Conservation (phyloP, 2,888 invertebrate genomes). For the Heteromurus nitidus region DNA sequence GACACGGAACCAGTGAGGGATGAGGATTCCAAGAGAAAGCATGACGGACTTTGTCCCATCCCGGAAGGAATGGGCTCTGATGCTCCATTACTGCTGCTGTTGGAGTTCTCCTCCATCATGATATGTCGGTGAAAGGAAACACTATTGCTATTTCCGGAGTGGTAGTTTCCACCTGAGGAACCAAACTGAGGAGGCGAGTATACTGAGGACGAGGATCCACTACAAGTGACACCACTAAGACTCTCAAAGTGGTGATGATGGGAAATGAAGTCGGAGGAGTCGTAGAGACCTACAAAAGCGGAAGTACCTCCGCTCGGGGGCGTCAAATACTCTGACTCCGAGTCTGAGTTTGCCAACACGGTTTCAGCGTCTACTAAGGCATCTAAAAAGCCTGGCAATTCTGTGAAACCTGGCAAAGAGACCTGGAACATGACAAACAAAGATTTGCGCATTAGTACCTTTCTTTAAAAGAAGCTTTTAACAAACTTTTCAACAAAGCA, state of each 20-base stretch:
- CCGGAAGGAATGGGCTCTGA: constrained; percentile 59
- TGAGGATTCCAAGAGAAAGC: constrained; percentile 72
- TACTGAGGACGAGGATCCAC: constrained; percentile 25
- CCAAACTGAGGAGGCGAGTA: constrained; percentile 55
- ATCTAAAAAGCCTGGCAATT: constrained; percentile 73
- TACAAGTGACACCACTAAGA: constrained; percentile 67
- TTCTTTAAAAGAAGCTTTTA: background rate
- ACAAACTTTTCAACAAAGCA: background rate
- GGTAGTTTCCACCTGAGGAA: constrained; percentile 38
- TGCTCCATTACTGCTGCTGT: constrained; percentile 71
- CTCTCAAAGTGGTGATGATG: constrained; percentile 76
- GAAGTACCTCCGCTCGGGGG: constrained; percentile 72
- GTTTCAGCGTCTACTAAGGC: constrained; percentile 73
- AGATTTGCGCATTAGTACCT: background rate
- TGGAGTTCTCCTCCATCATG: constrained; percentile 73
- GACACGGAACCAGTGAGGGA: constrained; percentile 71
- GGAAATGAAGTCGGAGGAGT: constrained; percentile 72
- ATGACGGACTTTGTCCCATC: constrained; percentile 67
- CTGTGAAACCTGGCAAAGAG: constrained; percentile 73
- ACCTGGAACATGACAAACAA: constrained; percentile 60
- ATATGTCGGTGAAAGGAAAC: constrained; percentile 62
- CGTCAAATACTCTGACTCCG: constrained; percentile 71
- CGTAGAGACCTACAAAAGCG: constrained; percentile 79
- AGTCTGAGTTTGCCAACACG: constrained; percentile 72
- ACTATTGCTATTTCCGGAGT: constrained; percentile 26